phyloP scores from a whole-genome alignment of 1,140 invertebrate species.

The Galendromus occidentalis region DNA sequence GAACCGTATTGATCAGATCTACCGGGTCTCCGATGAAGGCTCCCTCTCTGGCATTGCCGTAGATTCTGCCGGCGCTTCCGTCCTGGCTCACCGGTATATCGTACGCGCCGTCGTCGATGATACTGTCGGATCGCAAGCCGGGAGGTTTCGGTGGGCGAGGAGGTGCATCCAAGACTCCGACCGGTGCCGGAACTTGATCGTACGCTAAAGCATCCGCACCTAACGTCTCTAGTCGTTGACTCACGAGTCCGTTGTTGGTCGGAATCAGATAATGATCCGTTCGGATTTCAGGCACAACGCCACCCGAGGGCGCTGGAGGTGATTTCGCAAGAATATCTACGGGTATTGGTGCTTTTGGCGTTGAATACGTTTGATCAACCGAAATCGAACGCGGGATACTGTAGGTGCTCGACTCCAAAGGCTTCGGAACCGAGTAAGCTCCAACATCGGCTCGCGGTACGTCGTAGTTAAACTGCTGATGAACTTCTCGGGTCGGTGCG shows the following conservation, averaged over 20 bases:
- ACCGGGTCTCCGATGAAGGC: not conserved
- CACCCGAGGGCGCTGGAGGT: not conserved
- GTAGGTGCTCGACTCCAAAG: not conserved
- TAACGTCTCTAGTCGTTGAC: not conserved
- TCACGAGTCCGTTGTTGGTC: not conserved
- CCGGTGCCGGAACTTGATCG: not conserved
- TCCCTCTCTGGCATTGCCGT: not conserved
- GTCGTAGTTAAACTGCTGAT: conserved; percentile 47
- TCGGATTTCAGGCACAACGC: not conserved
- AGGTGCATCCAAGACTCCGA: not conserved
- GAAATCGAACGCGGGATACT: no score
- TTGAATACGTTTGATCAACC: not conserved
- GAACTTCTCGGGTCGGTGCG: conserved; percentile 14
- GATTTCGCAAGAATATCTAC: not conserved
- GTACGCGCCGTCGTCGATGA: not conserved
- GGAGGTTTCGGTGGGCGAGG: not conserved
- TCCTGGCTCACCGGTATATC: not conserved
- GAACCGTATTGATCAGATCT: conserved; percentile 24
- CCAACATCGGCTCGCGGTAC: conserved; percentile 38
- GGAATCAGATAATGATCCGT: not conserved
- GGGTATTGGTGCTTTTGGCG: not conserved
- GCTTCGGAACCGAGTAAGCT: conserved; percentile 30
- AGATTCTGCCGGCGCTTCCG: not conserved
- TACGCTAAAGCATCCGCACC: not conserved
- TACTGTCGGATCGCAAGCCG: not conserved